Evolutionary conservation across 2,888 invertebrate species (phyloP).

Genomic region (Metopia argyrocephala): DNA sequence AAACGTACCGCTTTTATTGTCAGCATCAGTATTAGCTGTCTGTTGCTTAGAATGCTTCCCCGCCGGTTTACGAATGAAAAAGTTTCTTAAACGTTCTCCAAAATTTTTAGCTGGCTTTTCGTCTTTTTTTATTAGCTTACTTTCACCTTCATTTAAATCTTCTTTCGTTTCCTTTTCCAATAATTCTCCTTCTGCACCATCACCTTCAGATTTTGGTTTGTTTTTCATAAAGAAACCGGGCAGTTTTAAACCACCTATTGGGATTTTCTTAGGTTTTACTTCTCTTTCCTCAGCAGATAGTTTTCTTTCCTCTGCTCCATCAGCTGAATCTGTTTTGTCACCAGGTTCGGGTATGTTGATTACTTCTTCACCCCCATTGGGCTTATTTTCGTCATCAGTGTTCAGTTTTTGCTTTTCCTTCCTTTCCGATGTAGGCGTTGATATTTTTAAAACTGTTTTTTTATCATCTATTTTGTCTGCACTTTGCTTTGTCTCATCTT

Average conservation of each 20-base stretch:
- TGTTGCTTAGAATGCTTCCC: constrained; percentile 72
- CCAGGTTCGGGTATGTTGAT: constrained; percentile 74
- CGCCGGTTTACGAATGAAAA: constrained; percentile 80
- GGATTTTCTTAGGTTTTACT: constrained; percentile 89
- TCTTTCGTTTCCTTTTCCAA: constrained; percentile 78
- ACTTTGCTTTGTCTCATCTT: constrained; percentile 65
- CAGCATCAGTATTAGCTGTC: constrained; percentile 73
- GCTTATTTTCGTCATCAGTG: constrained; percentile 6
- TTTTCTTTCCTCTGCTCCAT: constrained; percentile 72
- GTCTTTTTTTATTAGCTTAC: constrained; percentile 69
- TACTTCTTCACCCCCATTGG: constrained; percentile 71
- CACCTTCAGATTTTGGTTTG: constrained; percentile 84
- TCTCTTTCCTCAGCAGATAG: constrained; percentile 84
- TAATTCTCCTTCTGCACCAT: constrained; percentile 79
- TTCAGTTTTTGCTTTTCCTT: constrained; percentile 47
- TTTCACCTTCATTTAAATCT: constrained; percentile 67
- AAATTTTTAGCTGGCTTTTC: constrained; percentile 75
- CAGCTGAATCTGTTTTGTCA: constrained; percentile 64
- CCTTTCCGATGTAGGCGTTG: constrained; percentile 68
- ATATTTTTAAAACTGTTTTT: constrained; percentile 67
- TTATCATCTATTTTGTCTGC: constrained; percentile 66
- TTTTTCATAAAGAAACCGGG: constrained; percentile 90
- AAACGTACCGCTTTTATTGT: constrained; percentile 76
- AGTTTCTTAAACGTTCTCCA: constrained; percentile 80
- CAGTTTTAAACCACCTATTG: constrained; percentile 92